Conservation (phyloP, 2,888 invertebrate genomes). For the Agrochola lychnidis region DNA sequence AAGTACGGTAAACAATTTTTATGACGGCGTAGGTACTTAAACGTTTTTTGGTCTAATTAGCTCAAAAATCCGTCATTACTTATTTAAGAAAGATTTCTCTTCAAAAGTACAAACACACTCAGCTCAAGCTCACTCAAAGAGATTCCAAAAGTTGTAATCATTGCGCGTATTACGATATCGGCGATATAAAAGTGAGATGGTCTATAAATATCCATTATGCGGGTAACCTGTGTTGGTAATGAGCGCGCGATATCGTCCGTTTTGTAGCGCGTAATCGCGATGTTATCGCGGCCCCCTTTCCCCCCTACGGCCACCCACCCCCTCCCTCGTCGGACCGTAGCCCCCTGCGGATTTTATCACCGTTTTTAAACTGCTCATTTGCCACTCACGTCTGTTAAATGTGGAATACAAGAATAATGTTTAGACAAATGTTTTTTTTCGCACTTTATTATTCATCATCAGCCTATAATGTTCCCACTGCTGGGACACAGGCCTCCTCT, state of each 20-base stretch:
- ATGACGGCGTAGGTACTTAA: slow-evolving; percentile 13
- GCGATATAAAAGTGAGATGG: slow-evolving; percentile 58
- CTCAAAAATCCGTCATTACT: not conserved
- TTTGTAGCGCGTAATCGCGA: slow-evolving; percentile 89
- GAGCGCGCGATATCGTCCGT: slow-evolving; percentile 85
- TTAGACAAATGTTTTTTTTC: not conserved
- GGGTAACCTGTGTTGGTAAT: slow-evolving; percentile 81
- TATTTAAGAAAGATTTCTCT: slow-evolving; percentile 12
- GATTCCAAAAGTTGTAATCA: slow-evolving; percentile 15
- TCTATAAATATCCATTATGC: slow-evolving; percentile 80
- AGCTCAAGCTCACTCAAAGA: not conserved
- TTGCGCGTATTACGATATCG: slow-evolving; percentile 40
- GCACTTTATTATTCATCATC: no score
- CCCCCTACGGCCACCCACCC: slow-evolving; percentile 59
- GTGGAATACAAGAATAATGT: slow-evolving; percentile 26
- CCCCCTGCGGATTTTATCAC: slow-evolving; percentile 72
- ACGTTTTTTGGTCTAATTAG: slow-evolving; percentile 26
- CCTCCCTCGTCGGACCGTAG: slow-evolving; percentile 76
- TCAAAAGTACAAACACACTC: not conserved
- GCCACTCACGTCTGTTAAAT: slow-evolving; percentile 61
- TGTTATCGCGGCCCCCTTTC: slow-evolving; percentile 67
- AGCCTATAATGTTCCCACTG: no score
- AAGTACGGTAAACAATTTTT: slow-evolving; percentile 12
- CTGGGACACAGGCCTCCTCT: no score
- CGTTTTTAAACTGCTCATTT: slow-evolving; percentile 67